phyloP scores from a whole-genome alignment of 2,113 vertebrate species.

The Ameiurus melas region DNA sequence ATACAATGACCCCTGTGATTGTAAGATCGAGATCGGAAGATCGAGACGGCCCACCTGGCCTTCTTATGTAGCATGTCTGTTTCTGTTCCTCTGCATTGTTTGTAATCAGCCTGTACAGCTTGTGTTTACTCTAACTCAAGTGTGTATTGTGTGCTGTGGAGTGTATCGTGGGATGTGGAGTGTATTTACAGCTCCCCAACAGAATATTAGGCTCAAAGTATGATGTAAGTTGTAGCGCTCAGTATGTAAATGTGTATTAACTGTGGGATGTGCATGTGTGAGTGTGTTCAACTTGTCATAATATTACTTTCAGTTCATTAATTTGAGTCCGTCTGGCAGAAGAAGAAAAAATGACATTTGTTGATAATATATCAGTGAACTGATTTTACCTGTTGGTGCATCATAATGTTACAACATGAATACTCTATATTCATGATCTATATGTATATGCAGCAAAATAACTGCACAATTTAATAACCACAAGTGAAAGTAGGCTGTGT shows the following conservation, averaged over 20 bases:
- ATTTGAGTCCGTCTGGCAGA: not conserved
- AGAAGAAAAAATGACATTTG: not conserved
- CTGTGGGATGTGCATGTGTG: not conserved
- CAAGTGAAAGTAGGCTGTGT: not conserved
- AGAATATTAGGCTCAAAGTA: not conserved
- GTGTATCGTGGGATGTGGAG: slow-evolving; percentile 26
- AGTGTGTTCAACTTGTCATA: not conserved
- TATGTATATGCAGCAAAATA: not conserved
- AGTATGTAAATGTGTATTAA: slow-evolving; percentile 10
- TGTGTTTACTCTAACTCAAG: slow-evolving; percentile 36
- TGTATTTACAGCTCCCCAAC: slow-evolving; percentile 17
- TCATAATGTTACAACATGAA: not conserved
- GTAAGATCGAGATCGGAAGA: slow-evolving; percentile 18
- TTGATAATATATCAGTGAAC: not conserved
- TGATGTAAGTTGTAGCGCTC: not conserved
- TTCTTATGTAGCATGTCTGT: slow-evolving; percentile 40
- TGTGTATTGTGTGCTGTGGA: slow-evolving; percentile 40
- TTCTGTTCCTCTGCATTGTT: slow-evolving; percentile 33
- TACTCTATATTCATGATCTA: not conserved
- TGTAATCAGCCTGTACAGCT: slow-evolving; percentile 36
- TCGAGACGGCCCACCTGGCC: not conserved
- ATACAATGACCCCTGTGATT: slow-evolving; percentile 14
- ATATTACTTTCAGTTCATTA: not conserved
- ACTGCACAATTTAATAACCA: not conserved
- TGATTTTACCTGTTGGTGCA: not conserved